Evolutionary conservation across 2,888 invertebrate genomes (phyloP).

Genomic region (Acleris holmiana): DNA sequence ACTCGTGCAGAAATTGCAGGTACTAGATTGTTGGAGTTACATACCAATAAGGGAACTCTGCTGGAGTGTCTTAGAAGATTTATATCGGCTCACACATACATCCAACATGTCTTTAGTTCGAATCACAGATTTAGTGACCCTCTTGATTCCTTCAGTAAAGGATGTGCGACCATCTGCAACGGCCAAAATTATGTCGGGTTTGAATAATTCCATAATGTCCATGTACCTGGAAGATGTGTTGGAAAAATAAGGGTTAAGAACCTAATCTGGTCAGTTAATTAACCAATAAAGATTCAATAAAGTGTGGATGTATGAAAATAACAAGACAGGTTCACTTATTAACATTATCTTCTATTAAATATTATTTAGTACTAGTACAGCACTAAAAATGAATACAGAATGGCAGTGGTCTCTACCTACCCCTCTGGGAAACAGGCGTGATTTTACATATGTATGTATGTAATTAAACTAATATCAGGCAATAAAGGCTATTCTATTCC

Average conservation of each 20-base stretch:
- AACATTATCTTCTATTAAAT: too few species aligned
- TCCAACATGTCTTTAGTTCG: conserved; percentile 88
- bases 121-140: conserved; percentile 88
- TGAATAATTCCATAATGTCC: conserved; percentile 89
- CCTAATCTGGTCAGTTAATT: background rate
- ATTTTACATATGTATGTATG: too few species aligned
- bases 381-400: too few species aligned
- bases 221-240: conserved; percentile 85
- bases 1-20: too few species aligned
- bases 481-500: too few species aligned
- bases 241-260: background rate
- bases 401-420: too few species aligned
- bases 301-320: too few species aligned
- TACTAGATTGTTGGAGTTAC: conserved; percentile 40
- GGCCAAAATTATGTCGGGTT: conserved; percentile 92
- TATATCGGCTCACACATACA: conserved; percentile 87
- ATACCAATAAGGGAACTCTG: conserved; percentile 76
- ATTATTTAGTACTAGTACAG: too few species aligned
- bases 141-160: conserved; percentile 87
- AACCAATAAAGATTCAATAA: background rate
- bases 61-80: conserved; percentile 76
- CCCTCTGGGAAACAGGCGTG: too few species aligned
- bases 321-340: too few species aligned
- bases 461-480: too few species aligned
- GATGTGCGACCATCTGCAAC: conserved; percentile 92